Base-by-base conservation (phyloP, 2,888 invertebrate genomes). In the Lysandra bellargus region DNA sequence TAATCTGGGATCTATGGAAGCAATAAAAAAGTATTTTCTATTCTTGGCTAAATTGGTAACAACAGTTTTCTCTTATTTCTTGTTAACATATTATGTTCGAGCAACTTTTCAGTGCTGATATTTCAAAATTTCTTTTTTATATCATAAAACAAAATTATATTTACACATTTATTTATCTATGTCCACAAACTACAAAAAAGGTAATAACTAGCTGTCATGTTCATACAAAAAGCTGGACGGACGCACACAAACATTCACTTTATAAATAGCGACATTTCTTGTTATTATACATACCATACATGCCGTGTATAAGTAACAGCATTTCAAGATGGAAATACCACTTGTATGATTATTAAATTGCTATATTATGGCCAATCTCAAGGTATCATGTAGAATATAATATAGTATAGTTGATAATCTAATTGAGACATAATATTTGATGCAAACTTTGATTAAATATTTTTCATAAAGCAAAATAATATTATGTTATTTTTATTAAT, bases 301-400 rank as follows among this genome's bases (percentile, higher is more conserved):
- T 69, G 69, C 69, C 33, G 33, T 69, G 69, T 69, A 14, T 69
- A 30, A 30, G 33, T 69, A 37, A 69, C 33, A 69, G 69, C 69
- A 69, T 69, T 37, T 69, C 33, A 37, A 69, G 69, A 69, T 69
- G 30, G 12, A 64, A 64, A 64, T 64, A 30, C 30, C 37, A 69
- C 14, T 69, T 69, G 37, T 37, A 33, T 33, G 1, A 69, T 69
- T 69, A 69, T 5, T 69, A 33, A 69, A 69, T 69, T 69, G 64
- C 12, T 69, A 69, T 61, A 23, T 69, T 61, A 23, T 69, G 4
- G 69, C 69, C 69, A 69, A 69, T 69, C 5, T 37, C 69, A 69
- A 33, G 14, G 14, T 17, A 69, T 33, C 57, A 14, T 69, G 12
- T 69, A 30, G 0, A 17, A 69, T 33, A 37, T 30, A 9, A 61